Evolutionary conservation across 2,888 invertebrate genomes (phyloP).

Genomic region (Psylliodes chrysocephalus): DNA sequence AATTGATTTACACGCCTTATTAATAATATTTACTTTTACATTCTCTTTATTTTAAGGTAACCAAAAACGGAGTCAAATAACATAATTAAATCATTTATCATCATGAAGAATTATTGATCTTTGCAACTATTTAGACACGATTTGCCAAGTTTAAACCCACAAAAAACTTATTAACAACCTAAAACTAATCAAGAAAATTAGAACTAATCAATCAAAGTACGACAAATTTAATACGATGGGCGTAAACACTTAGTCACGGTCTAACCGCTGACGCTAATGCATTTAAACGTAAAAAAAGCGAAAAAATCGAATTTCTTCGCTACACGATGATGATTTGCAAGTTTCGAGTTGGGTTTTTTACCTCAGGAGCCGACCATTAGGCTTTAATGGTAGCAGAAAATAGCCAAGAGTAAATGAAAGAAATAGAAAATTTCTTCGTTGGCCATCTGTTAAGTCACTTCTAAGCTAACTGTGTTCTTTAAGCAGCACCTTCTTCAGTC

Average conservation of each 20-base stretch:
- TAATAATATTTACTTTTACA: too few relatives aligned
- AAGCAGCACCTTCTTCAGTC: conserved; percentile 35
- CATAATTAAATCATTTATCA: too few relatives aligned
- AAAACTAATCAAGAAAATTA: not conserved
- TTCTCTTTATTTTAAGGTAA: too few relatives aligned
- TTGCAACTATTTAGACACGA: not conserved
- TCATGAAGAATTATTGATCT: not conserved
- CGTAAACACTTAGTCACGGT: conserved; percentile 18
- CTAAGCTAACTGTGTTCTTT: conserved; percentile 46
- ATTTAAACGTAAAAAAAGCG: conserved; percentile 3
- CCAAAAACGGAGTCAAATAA: too few relatives aligned
- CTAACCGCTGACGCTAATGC: conserved; percentile 6
- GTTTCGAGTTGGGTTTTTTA: conserved; percentile 5
- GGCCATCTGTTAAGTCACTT: conserved; percentile 44
- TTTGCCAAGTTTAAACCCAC: not conserved
- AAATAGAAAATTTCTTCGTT: conserved; percentile 29
- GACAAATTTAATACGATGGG: conserved; percentile 29
- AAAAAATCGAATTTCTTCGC: conserved; percentile 9
- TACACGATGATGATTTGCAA: conserved; percentile 19
- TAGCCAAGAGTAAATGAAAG: conserved; percentile 16
- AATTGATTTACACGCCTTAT: too few relatives aligned
- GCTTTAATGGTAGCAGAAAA: conserved; percentile 28
- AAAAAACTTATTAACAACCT: not conserved
- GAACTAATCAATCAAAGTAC: conserved; percentile 21
- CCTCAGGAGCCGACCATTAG: conserved; percentile 9